These are phyloP conservation scores for Apodemus sylvaticus DNA, from an alignment of 2,113 vertebrate species.

Conservation along the genomic window DNA sequence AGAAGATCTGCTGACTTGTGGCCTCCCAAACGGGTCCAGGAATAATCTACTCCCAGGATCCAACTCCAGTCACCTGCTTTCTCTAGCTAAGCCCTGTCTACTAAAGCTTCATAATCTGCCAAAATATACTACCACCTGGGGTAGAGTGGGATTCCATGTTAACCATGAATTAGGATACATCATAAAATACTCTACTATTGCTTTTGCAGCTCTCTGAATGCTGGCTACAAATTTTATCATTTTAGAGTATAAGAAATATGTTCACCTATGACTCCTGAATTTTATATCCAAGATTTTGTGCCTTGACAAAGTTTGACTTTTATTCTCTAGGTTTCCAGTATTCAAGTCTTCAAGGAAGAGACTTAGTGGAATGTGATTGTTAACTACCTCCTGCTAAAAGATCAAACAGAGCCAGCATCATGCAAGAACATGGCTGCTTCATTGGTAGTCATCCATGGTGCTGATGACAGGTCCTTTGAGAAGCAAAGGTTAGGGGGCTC, in stretches of 20 bases:
- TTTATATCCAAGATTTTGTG: background rate
- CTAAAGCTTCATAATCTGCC: background rate
- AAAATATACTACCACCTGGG: background rate
- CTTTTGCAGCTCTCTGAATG: background rate
- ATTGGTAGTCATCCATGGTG: background rate
- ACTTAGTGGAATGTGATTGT: background rate
- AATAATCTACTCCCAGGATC: background rate
- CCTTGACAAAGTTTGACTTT: background rate
- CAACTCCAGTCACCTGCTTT: background rate
- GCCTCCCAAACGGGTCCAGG: background rate
- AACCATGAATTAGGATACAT: background rate
- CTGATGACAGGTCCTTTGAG: background rate
- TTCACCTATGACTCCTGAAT: background rate
- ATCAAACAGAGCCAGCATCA: background rate
- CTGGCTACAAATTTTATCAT: background rate
- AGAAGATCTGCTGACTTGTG: background rate
- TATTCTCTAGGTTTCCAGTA: background rate
- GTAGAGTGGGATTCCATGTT: too few relatives aligned
- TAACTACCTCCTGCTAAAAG: background rate
- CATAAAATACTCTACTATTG: background rate
- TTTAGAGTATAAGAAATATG: background rate
- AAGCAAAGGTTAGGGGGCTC: accelerated
- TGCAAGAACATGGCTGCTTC: background rate
- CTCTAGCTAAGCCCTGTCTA: background rate
- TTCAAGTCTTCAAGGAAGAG: background rate